A percentile compares a stretch with the other conserved stretches of the same genome.
phyloP scores from a whole-genome alignment of 2,888 invertebrate species.

The Tetramorium bicarinatum region DNA sequence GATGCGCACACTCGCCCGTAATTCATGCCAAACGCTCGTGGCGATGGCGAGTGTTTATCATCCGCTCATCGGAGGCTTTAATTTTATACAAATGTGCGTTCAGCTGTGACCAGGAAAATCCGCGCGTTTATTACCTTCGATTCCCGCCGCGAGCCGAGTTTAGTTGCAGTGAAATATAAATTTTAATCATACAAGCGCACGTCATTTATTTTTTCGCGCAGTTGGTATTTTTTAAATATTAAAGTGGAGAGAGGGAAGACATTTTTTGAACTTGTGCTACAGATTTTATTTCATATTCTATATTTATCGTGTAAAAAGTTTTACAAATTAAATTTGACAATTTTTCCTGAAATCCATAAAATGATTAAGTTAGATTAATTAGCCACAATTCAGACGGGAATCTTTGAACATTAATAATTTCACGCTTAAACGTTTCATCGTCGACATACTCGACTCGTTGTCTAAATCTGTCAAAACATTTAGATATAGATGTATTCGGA shows the following conservation, averaged over 20 bases:
- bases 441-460: neutral
- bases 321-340: neutral
- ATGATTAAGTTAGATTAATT: neutral
- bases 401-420: neutral
- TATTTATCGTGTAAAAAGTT: neutral
- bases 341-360: neutral
- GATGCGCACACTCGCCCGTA: slow-evolving; percentile 15
- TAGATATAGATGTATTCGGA: neutral
- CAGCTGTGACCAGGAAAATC: slow-evolving; percentile 32
- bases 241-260: neutral
- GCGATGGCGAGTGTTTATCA: slow-evolving; percentile 42
- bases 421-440: neutral
- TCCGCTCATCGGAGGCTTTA: slow-evolving; percentile 44
- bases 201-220: too few species aligned
- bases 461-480: slow-evolving; percentile 18
- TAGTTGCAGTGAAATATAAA: neutral
- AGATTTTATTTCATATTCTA: slow-evolving; percentile 1
- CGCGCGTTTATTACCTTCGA: slow-evolving; percentile 43
- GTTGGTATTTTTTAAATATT: neutral
- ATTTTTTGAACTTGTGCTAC: neutral
- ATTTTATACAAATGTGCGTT: slow-evolving; percentile 33
- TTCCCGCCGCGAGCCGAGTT: slow-evolving; percentile 11
- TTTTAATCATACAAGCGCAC: neutral
- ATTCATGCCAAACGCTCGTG: slow-evolving; percentile 43
- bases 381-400: neutral